Percentiles rank a stretch among this genome's conserved stretches.
These are phyloP conservation scores for Protonemura montana DNA, from an alignment of 2,888 invertebrate genomes.

Conservation along the genomic window DNA sequence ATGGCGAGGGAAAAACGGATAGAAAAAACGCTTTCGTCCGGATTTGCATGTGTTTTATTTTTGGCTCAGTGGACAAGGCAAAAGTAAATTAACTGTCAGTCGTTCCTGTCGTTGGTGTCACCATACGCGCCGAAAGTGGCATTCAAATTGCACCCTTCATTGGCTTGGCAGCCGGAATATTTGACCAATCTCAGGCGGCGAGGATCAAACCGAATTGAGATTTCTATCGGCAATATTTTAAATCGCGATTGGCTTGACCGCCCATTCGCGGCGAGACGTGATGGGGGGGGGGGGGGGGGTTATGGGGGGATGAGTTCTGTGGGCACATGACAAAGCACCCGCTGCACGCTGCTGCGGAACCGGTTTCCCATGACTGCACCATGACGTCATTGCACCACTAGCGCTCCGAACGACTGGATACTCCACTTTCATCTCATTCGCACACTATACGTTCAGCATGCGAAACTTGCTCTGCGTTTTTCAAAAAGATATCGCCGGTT, in stretches of 20 bases:
- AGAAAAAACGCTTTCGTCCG: neutral
- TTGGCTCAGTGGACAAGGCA: constrained; percentile 1
- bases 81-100: constrained; percentile 7
- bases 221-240: neutral
- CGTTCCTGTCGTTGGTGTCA: neutral
- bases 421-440: constrained; percentile 1
- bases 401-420: neutral
- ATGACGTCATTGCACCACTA: neutral
- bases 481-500: neutral
- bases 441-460: neutral
- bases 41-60: constrained; percentile 12
- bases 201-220: neutral
- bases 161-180: neutral
- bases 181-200: neutral
- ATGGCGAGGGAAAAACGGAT: neutral
- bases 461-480: constrained; percentile 4
- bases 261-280: neutral
- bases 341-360: neutral
- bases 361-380: neutral
- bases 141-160: neutral
- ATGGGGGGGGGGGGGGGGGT: neutral
- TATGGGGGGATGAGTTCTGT: neutral
- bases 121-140: neutral
- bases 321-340: neutral
- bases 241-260: constrained; percentile 4